Percentiles rank a stretch among this genome's conserved stretches.
phyloP scores from a whole-genome alignment of 2,113 vertebrate species.

The Sarotherodon lohbergeri region DNA sequence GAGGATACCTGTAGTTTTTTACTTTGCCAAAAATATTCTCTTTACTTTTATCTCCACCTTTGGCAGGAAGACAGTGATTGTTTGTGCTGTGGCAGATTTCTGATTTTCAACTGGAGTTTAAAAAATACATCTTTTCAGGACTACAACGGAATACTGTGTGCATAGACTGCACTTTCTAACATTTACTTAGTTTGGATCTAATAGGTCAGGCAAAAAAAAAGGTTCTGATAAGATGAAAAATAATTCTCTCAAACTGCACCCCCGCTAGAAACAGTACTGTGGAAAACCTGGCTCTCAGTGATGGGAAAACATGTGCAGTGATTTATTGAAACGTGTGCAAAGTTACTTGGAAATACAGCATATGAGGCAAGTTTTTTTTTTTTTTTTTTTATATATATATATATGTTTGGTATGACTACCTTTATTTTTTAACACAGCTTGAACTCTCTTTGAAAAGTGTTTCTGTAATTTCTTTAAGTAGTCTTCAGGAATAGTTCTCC shows the following conservation, averaged over 20 bases:
- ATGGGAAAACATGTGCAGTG: not conserved
- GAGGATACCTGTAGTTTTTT: constrained; percentile 1
- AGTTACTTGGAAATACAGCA: not conserved
- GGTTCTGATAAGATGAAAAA: not conserved
- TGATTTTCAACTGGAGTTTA: not conserved
- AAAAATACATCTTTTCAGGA: not conserved
- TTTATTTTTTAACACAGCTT: not conserved
- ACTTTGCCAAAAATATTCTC: not conserved
- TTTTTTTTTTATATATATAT: too few relatives aligned
- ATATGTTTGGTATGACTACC: not conserved
- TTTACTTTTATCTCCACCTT: constrained; percentile 1
- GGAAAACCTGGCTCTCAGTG: not conserved
- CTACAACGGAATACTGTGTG: not conserved
- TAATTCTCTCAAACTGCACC: not conserved
- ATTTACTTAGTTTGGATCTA: not conserved
- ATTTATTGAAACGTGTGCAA: not conserved
- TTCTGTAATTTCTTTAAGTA: not conserved
- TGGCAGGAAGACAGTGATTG: not conserved
- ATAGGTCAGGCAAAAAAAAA: not conserved
- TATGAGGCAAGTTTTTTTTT: not conserved
- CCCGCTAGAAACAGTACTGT: not conserved
- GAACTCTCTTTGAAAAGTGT: not conserved
- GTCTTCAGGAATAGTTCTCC: not conserved
- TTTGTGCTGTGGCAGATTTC: not conserved
- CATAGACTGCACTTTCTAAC: not conserved